These are phyloP conservation scores for Zaprionus lineosus DNA, from an alignment of 2,888 invertebrate species.

Conservation along the genomic window DNA sequence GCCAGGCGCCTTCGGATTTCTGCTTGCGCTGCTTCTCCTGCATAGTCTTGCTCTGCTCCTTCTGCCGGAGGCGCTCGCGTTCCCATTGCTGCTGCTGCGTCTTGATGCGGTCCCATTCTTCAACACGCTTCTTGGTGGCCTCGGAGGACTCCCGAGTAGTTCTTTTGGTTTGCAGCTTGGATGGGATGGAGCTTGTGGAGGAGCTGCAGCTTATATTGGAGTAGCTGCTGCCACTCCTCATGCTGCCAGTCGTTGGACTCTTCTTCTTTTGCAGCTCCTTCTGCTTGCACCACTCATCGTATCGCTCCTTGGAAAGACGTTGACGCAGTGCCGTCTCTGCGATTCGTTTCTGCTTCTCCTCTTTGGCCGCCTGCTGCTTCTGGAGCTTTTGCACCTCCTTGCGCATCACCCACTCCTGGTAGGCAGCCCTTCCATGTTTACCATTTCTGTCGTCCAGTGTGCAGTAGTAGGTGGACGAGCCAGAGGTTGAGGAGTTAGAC, in stretches of 20 bases:
- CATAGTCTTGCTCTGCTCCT: slow-evolving; percentile 59
- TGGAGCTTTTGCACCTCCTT: slow-evolving; percentile 67
- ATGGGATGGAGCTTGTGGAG: slow-evolving; percentile 3
- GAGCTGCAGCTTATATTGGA: neutral
- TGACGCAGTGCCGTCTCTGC: slow-evolving; percentile 51
- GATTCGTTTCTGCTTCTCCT: slow-evolving; percentile 66
- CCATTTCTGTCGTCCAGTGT: slow-evolving; percentile 37
- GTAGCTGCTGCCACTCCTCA: slow-evolving; percentile 4
- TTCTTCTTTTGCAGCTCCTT: slow-evolving; percentile 61
- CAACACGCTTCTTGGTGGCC: slow-evolving; percentile 27
- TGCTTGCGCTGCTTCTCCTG: slow-evolving; percentile 62
- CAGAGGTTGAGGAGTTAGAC: slow-evolving; percentile 51
- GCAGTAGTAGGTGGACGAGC: slow-evolving; percentile 46
- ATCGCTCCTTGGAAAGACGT: slow-evolving; percentile 58
- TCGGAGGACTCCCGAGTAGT: slow-evolving; percentile 31
- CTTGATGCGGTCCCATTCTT: slow-evolving; percentile 54
- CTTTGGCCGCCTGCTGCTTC: slow-evolving; percentile 52
- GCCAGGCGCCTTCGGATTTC: slow-evolving; percentile 73
- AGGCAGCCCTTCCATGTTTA: slow-evolving; percentile 62
- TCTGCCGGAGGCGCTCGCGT: slow-evolving; percentile 26
- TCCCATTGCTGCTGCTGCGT: slow-evolving; percentile 39
- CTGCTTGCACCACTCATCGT: slow-evolving; percentile 74
- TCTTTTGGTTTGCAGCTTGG: slow-evolving; percentile 12
- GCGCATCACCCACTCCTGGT: slow-evolving; percentile 79
- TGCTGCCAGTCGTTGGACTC: neutral